These are phyloP conservation scores for Thecophora atra DNA, from an alignment of 2,888 invertebrate species.

Conservation along the genomic window DNA sequence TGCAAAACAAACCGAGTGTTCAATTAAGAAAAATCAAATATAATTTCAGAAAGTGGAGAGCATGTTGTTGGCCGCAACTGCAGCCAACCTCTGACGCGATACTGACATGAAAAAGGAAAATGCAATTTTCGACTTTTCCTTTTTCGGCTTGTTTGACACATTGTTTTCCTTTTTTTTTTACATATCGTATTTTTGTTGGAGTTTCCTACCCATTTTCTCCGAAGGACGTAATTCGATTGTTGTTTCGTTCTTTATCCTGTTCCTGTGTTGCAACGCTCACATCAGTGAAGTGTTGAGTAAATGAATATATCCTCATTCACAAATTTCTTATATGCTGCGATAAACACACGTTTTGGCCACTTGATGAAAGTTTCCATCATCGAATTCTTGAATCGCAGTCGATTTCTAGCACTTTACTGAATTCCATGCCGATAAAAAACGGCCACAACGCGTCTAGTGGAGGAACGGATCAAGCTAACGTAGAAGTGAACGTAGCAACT, in stretches of 20 bases:
- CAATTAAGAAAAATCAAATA: conserved; percentile 11
- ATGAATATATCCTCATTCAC: too few species aligned
- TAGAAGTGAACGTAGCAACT: too few species aligned
- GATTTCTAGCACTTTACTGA: too few species aligned
- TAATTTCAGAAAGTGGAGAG: conserved; percentile 17
- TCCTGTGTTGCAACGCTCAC: too few species aligned
- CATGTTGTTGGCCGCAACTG: background rate
- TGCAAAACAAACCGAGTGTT: conserved; percentile 48
- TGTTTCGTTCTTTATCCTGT: background rate
- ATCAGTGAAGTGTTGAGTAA: too few species aligned
- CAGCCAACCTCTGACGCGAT: conserved; percentile 19
- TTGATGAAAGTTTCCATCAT: too few species aligned
- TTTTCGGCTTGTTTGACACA: conserved; percentile 25
- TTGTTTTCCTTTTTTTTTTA: conserved; percentile 4
- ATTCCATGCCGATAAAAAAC: too few species aligned
- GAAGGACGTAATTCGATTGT: conserved; percentile 32
- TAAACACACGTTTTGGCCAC: background rate
- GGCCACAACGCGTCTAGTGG: too few species aligned
- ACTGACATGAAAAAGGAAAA: conserved; percentile 26
- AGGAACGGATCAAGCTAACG: too few species aligned
- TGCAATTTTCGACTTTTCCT: conserved; percentile 22
- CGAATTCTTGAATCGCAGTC: too few species aligned
- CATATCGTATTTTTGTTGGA: conserved; percentile 13
- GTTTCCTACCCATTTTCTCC: conserved; percentile 35
- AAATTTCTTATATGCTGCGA: conserved; percentile 4